Evolutionary conservation across 2,888 invertebrate genomes (phyloP).

Genomic region (Terebella lapidaria): DNA sequence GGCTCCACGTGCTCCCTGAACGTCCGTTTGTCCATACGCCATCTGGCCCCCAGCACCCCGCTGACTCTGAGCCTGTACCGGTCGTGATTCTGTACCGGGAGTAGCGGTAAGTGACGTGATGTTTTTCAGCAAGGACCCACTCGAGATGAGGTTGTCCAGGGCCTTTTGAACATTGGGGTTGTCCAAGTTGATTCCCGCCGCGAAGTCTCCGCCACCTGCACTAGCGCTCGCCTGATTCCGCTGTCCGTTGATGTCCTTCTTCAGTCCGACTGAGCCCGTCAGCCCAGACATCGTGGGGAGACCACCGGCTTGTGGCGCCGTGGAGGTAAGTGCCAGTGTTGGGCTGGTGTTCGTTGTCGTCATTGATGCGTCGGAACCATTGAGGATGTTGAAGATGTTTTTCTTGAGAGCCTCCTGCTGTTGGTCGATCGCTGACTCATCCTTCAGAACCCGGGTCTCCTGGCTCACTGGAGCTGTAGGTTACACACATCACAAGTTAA

Average conservation of each 20-base stretch:
- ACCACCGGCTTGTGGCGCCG: not conserved
- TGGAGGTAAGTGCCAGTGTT: not conserved
- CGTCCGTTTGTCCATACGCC: too few relatives aligned
- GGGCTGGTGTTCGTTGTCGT: not conserved
- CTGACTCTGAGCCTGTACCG: not conserved
- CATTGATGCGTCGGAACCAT: not conserved
- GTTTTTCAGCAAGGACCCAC: slow-evolving; percentile 36
- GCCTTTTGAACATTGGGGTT: slow-evolving; percentile 55
- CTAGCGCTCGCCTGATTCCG: not conserved
- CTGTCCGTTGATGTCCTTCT: not conserved
- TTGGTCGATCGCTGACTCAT: slow-evolving; percentile 20
- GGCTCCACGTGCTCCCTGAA: too few relatives aligned
- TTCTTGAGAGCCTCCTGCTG: slow-evolving; percentile 69
- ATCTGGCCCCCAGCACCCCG: not conserved
- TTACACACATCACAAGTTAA: too few relatives aligned
- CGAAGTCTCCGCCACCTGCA: not conserved
- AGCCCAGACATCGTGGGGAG: not conserved
- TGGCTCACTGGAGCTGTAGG: too few relatives aligned
- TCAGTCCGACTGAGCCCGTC: not conserved
- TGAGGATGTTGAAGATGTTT: slow-evolving; percentile 69
- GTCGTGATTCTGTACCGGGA: not conserved
- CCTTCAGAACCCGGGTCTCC: not conserved
- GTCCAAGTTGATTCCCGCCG: slow-evolving; percentile 47
- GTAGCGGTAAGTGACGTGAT: not conserved
- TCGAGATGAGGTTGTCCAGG: slow-evolving; percentile 54